Evolutionary conservation across 2,113 vertebrate species (phyloP).

Genomic region (Henicopernis longicauda): DNA sequence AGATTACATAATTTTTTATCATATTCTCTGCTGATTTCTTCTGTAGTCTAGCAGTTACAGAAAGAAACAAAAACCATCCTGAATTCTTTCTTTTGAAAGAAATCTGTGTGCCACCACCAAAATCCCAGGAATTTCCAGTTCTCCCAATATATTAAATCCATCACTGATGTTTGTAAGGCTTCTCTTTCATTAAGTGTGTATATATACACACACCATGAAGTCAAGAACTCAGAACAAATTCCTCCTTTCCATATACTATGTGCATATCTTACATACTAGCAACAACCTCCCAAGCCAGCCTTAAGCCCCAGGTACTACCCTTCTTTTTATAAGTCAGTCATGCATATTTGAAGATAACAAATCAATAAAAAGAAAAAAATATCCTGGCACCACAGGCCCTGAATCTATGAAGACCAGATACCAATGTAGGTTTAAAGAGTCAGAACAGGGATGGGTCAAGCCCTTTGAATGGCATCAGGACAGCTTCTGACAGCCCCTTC

Average conservation of each 20-base stretch:
- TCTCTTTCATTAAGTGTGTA: neutral
- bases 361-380: neutral
- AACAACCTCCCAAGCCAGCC: neutral
- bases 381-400: neutral
- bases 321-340: neutral
- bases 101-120: neutral
- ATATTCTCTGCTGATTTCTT: neutral
- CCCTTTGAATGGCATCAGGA: neutral
- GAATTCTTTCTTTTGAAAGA: neutral
- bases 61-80: neutral
- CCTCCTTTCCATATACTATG: neutral
- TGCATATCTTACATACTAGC: neutral
- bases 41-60: neutral
- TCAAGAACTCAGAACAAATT: neutral
- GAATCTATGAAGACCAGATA: neutral
- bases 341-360: neutral
- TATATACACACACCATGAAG: neutral
- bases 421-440: neutral
- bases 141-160: neutral
- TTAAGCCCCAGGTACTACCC: neutral
- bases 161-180: neutral
- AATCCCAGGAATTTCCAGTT: neutral
- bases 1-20: neutral
- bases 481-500: neutral
- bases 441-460: neutral